phyloP scores from a whole-genome alignment of 2,113 vertebrate species.

The Saccopteryx bilineata region DNA sequence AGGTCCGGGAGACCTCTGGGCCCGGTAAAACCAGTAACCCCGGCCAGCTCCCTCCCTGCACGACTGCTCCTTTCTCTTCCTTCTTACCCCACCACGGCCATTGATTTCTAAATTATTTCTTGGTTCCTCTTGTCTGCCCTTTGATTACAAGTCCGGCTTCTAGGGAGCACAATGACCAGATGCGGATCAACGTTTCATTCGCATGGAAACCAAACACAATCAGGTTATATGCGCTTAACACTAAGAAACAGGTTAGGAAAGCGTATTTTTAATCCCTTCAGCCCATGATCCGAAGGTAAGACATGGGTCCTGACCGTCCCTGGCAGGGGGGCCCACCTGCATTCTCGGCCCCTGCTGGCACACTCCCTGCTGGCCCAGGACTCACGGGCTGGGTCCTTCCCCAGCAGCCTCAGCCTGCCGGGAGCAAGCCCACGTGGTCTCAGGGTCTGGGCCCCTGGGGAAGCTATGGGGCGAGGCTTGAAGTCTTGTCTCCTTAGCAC shows the following conservation, averaged over 20 bases:
- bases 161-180: conserved; percentile 32
- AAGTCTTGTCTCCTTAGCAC: not conserved
- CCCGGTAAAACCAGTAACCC: not conserved
- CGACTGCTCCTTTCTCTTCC: not conserved
- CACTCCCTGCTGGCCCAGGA: not conserved
- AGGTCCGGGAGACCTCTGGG: not conserved
- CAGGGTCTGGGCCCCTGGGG: not conserved
- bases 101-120: conserved; percentile 20
- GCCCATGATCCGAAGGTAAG: not conserved
- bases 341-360: no score
- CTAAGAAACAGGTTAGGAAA: conserved; percentile 52
- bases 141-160: conserved; percentile 38
- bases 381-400: not conserved
- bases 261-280: not conserved
- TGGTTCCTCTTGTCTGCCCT: not conserved
- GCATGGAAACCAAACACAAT: not conserved
- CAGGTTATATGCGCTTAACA: conserved; percentile 30
- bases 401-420: not conserved
- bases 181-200: conserved; percentile 23
- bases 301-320: not conserved
- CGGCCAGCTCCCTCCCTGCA: not conserved
- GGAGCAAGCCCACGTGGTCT: not conserved
- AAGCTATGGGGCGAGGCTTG: not conserved
- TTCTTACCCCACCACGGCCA: accelerated
- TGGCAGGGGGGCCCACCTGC: not conserved